These are phyloP conservation scores for Acinonyx jubatus DNA, from an alignment of 2,113 vertebrate species.

Conservation along the genomic window DNA sequence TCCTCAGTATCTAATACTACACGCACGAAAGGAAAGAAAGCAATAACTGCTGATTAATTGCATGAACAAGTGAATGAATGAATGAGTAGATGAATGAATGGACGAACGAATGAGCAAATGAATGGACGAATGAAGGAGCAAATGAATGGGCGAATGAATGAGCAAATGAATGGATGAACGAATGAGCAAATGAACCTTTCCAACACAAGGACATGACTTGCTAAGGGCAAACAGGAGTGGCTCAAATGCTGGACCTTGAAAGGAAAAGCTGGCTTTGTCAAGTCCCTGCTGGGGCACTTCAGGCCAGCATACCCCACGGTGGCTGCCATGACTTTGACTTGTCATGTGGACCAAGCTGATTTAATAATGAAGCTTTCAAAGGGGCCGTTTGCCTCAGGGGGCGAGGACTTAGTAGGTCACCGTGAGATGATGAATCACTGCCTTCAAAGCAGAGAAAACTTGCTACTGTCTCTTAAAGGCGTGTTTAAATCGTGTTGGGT, in stretches of 20 bases:
- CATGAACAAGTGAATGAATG: too few relatives aligned
- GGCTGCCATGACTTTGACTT: conserved; percentile 24
- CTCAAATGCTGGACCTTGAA: background rate
- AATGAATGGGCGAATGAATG: background rate
- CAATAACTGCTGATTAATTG: background rate
- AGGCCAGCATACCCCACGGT: background rate
- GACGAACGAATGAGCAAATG: background rate
- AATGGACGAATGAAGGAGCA: background rate
- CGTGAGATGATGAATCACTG: conserved; percentile 39
- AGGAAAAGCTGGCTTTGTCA: background rate
- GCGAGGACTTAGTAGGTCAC: conserved; percentile 47
- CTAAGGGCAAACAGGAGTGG: background rate
- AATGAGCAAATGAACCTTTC: background rate
- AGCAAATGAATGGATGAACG: background rate
- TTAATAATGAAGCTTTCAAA: conserved; percentile 64
- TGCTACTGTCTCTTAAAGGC: conserved; percentile 14
- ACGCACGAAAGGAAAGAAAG: background rate
- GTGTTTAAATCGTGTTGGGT: background rate
- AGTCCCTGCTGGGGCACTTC: background rate
- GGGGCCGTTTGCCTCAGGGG: background rate
- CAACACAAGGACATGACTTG: background rate
- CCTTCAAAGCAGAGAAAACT: conserved; percentile 47
- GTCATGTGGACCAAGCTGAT: conserved; percentile 5
- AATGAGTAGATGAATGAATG: background rate
- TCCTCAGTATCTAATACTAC: background rate